Evolutionary conservation across 2,888 invertebrate genomes (phyloP).

Genomic region (Petrolisthes cinctipes): DNA sequence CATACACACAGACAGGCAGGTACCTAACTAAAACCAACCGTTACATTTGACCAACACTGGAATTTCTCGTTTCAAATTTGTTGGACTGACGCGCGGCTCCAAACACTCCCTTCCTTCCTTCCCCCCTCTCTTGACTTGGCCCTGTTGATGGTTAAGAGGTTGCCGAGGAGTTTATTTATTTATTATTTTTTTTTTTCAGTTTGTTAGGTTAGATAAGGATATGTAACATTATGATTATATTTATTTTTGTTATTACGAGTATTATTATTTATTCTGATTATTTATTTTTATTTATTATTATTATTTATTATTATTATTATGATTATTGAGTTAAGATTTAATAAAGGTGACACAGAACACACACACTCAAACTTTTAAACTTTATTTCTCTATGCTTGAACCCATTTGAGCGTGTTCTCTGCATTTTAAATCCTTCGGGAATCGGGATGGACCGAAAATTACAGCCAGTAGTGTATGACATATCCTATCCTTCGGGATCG

Average conservation of each 20-base stretch:
- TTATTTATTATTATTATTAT: neutral
- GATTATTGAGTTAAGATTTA: neutral
- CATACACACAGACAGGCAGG: neutral
- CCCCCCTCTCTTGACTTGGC: neutral
- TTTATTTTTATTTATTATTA: neutral
- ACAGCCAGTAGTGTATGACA: no score
- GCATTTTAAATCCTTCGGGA: no score
- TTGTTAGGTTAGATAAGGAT: neutral
- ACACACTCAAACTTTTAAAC: neutral
- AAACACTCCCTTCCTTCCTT: no score
- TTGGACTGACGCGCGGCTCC: neutral
- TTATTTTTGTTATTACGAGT: neutral
- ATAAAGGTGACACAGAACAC: neutral
- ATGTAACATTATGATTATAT: neutral
- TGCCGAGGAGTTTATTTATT: neutral
- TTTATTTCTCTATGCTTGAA: neutral
- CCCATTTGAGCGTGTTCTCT: neutral
- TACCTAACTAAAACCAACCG: constrained; percentile 37
- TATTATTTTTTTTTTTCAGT: neutral
- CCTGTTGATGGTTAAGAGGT: neutral
- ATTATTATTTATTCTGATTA: neutral
- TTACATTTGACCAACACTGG: constrained; percentile 31
- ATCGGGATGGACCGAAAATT: no score
- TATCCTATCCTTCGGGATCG: no score
- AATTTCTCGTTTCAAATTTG: constrained; percentile 8